Percentiles rank a stretch among this genome's conserved stretches.
phyloP scores from a whole-genome alignment of 1,140 invertebrate genomes.

The Trichonephila inaurata region DNA sequence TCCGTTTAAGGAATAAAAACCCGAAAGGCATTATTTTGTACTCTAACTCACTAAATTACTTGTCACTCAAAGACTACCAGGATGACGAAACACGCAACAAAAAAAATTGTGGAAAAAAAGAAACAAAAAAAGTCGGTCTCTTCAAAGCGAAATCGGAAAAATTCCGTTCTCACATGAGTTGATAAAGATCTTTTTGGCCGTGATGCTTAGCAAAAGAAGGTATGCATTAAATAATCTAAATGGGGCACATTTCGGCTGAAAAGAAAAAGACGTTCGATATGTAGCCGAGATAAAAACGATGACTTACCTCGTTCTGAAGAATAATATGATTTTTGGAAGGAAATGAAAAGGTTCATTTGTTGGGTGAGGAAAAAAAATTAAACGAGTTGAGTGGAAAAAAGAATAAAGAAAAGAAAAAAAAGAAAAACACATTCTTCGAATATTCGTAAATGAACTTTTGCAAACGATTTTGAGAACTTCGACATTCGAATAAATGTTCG shows the following conservation, averaged over 20 bases:
- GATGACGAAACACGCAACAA: constrained; percentile 25
- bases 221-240: constrained; percentile 58
- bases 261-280: constrained; percentile 19
- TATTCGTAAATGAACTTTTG: constrained; percentile 18
- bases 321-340: constrained; percentile 34
- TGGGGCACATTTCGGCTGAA: constrained; percentile 9
- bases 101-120: not conserved
- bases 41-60: constrained; percentile 40
- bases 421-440: constrained; percentile 2
- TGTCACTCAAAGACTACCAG: constrained; percentile 29
- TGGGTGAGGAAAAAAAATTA: not conserved
- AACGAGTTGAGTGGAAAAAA: not conserved
- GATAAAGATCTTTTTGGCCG: not conserved
- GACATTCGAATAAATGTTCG: constrained; percentile 23
- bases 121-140: not conserved
- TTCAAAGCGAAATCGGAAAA: constrained; percentile 26
- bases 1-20: constrained; percentile 12
- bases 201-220: constrained; percentile 21
- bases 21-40: constrained; percentile 30
- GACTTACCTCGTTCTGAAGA: not conserved
- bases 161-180: not conserved
- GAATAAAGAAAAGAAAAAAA: not conserved
- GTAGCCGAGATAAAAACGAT: not conserved
- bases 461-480: not conserved
- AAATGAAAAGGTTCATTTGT: constrained; percentile 46